Base-by-base conservation (phyloP, 2,797 vertebrate species). In the Carduelis carduelis region DNA sequence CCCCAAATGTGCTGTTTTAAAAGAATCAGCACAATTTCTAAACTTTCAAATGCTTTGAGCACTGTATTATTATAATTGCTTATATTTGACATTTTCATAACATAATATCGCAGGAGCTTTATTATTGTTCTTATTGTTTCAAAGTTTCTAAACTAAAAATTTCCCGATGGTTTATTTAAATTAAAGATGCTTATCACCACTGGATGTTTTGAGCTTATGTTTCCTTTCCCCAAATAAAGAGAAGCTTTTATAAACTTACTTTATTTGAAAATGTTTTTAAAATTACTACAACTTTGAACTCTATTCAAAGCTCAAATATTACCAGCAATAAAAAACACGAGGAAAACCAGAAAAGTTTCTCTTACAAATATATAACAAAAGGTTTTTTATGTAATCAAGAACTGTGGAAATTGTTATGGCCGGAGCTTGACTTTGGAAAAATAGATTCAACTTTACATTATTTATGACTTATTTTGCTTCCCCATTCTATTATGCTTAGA, bases 21-120 rank as follows among this genome's bases (percentile, higher is more conserved):
- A 87, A 59, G 52, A 84, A 91, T 60, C 41, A 77, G 66, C 32
- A 74, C 37, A 30, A 70, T 74, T 79, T 83, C 74, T 44, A 68
- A 95, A 80, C n/a, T 89, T 88, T 65, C 49, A 79, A 70, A 77
- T 80, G 41, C 44, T 66, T 91, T 84, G 71, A 85, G 60, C 57
- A 90, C 15, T 71, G 61, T 86, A 82, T 74, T 65, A 72, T 87
- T 95, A 83, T 68, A 60, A 66, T 28, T 87, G 70, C 22, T 87
- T 93, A 66, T 53, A 63, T 66, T 47, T 94, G 88, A 79, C 49
- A 82, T 65, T 89, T 93, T 90, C 82, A 86, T 79, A 82, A 66
- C 12, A 30, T n/a, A 87, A 1, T 47, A 57, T 65, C 22, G 14
- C 79, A 83, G 49, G 9, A 93, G 43, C 37, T 84, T 37, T 87